These are phyloP conservation scores for Tinea pellionella DNA, from an alignment of 2,888 invertebrate genomes.

Conservation along the genomic window DNA sequence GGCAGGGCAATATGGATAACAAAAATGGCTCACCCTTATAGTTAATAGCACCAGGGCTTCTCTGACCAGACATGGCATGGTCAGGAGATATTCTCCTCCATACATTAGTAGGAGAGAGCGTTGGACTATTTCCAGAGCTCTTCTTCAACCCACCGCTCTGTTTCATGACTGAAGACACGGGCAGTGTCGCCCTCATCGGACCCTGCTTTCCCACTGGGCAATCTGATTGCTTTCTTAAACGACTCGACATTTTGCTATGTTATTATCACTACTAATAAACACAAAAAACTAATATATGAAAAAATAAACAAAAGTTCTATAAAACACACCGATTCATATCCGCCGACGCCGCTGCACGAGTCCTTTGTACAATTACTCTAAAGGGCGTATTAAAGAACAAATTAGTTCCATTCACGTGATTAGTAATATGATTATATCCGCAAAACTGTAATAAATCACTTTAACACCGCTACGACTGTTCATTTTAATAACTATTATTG, in stretches of 20 bases:
- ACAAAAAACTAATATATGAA: constrained; percentile 27
- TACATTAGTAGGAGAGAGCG: constrained; percentile 74
- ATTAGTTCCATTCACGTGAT: constrained; percentile 6
- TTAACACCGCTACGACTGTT: not conserved
- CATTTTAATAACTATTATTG: not conserved
- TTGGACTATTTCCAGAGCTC: constrained; percentile 73
- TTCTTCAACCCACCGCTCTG: constrained; percentile 72
- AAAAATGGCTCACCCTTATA: constrained; percentile 71
- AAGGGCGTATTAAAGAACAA: constrained; percentile 29
- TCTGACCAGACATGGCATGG: constrained; percentile 75
- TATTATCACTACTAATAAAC: constrained; percentile 21
- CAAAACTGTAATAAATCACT: constrained; percentile 1
- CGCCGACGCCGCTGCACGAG: constrained; percentile 55
- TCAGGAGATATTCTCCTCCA: constrained; percentile 79
- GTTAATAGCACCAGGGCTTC: constrained; percentile 78
- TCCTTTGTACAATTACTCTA: constrained; percentile 49
- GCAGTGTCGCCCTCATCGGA: constrained; percentile 81
- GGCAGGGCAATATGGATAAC: no score
- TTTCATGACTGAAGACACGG: constrained; percentile 79
- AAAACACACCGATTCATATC: constrained; percentile 31
- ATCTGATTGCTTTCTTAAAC: constrained; percentile 76
- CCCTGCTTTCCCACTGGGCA: constrained; percentile 71
- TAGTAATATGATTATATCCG: not conserved
- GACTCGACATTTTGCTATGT: constrained; percentile 60
- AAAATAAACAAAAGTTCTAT: constrained; percentile 12